A percentile compares a stretch with the other conserved stretches of the same genome.
Conservation (phyloP, 1,140 invertebrate genomes). For the Formica selysi region DNA sequence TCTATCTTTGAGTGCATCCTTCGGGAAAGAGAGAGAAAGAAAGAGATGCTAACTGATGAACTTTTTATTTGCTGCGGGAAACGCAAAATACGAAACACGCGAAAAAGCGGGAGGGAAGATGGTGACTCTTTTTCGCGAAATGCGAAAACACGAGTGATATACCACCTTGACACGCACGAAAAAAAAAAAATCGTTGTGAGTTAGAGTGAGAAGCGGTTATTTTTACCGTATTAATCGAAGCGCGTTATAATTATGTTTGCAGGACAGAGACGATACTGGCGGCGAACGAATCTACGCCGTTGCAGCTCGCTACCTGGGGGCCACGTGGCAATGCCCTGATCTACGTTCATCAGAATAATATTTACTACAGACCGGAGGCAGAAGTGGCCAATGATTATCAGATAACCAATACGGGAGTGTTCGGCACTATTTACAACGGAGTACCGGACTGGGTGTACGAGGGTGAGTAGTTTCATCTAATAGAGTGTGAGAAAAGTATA, state of each 20-base stretch:
- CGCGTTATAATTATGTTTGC: slow-evolving; percentile 53
- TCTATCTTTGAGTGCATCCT: slow-evolving; percentile 18
- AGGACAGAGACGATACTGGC: slow-evolving; percentile 79
- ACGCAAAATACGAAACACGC: not conserved
- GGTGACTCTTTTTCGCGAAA: not conserved
- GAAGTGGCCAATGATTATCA: slow-evolving; percentile 84
- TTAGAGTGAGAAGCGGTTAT: not conserved
- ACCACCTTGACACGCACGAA: not conserved
- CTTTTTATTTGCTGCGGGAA: slow-evolving; percentile 24
- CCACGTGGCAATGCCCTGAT: slow-evolving; percentile 90
- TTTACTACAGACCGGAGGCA: slow-evolving; percentile 89
- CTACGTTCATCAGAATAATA: slow-evolving; percentile 93
- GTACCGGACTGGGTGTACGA: slow-evolving; percentile 94
- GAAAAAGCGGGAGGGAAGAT: not conserved
- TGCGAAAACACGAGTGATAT: not conserved
- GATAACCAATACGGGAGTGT: slow-evolving; percentile 87
- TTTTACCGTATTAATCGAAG: not conserved
- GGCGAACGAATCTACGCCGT: slow-evolving; percentile 85
- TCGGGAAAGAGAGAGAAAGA: not conserved
- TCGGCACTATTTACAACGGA: slow-evolving; percentile 90
- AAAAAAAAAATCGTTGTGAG: not conserved
- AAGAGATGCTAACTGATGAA: slow-evolving; percentile 20
- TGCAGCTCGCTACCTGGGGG: slow-evolving; percentile 91
- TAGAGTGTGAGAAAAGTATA: not conserved
- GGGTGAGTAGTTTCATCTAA: slow-evolving; percentile 86